Evolutionary conservation across 2,888 invertebrate genomes (phyloP), one percentile per base, ranked within the genome.

Genomic region (Drosophila robusta): DNA sequence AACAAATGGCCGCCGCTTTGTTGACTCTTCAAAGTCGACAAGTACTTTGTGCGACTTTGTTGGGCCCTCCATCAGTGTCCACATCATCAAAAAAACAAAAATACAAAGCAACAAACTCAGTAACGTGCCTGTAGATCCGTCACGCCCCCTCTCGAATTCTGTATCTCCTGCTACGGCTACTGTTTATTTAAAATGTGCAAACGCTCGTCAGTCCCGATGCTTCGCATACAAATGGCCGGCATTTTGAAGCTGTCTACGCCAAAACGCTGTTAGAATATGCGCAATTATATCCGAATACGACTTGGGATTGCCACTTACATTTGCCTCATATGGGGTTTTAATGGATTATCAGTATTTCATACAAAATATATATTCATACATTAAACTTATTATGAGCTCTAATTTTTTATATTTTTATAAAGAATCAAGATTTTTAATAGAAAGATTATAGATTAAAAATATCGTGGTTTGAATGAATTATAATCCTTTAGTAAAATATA

Each of bases 201-300:
- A 78, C 60, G 76, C 47, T 73, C 78, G 63, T 61, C 47, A 45
- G 70, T 14, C 38, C 34, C 58, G 49, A 58, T 63, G 79, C 11
- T 66, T 24, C 64, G 81, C 81, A 82, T 82, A 80, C 80, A 81
- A 84, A 82, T 80, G 62, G 54, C 46, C 46, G 47, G 39, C 46
- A 56, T 56, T 58, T 38, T 24, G 49, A 29, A 22, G 65, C 45
- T 47, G 62, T 41, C 55, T 51, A 32, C 42, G 22, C 51, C 32
- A 38, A 74, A 70, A 63, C 58, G 67, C 39, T 57, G 5, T 58
- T 64, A 61, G 68, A 75, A 71, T 70, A 75, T 52, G 52, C 24
- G 39, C 44, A 51, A 54, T 63, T 24, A 29, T 47, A 56, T 26
- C 26, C 54, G 32, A 38, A 39, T 42, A 24, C 16, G 41, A 12